Base-by-base conservation (phyloP, 1,140 invertebrate species). In the Onthophagus taurus region DNA sequence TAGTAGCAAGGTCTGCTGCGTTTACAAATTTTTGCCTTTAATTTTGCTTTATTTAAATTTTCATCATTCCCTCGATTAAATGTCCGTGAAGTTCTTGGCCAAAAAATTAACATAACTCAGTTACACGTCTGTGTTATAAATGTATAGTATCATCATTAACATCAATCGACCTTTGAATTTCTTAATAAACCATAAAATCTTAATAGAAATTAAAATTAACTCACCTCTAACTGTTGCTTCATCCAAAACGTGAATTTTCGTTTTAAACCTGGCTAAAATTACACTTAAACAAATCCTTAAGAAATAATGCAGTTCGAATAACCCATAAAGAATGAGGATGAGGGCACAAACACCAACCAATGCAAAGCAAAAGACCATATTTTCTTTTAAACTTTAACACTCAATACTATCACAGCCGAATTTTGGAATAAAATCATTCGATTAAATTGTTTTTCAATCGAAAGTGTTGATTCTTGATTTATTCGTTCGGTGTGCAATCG, bases 271-370 rank as follows among this genome's bases (percentile, higher is more conserved):
- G 4, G 78, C 78, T 14, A 71, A 54, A 47, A 80, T 49, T 13
- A 78, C 71, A 34, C 74, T 76, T 30, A 80, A 53, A 48, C 72
- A 71, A 63, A 78, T 77, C 50, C 80, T 68, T 48, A 80, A 53
- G 59, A 81, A 83, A 57, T 83, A 83, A 52, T 82, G 74, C 9
- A 83, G 57, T 54, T 83, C 80, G 26, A 82, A 57, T 31, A 75
- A 61, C 13, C 66, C 61, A 55, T 82, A 77, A 2, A 78, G 56
- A 1, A 74, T 44, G 29, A 80, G 59, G 5, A 80, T 36, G 8
- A 65, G 54, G 4, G 64, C 59, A 23, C 73, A 58, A 12, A 65
- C 47, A 19, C 67, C 71, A 26, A 61, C 64, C 18, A 70, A 38
- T 16, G 72, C 49, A 64, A 70, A 72, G 42, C 69, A 72, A 12